These are phyloP conservation scores for human DNA, from an alignment of 2,113 vertebrate genomes.

Conservation along the genomic window DNA sequence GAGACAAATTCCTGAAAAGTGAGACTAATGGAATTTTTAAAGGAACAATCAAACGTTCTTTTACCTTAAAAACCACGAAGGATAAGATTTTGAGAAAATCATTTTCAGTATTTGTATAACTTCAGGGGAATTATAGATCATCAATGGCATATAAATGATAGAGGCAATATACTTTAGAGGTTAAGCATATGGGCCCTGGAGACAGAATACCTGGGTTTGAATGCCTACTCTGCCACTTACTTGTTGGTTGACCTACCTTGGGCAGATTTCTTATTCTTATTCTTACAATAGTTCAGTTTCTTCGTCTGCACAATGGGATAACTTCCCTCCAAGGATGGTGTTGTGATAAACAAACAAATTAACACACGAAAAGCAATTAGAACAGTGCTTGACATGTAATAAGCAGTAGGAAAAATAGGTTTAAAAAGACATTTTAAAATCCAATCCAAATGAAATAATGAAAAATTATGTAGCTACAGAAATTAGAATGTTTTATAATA, in stretches of 20 bases:
- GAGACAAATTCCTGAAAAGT: slow-evolving; percentile 22
- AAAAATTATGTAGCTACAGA: not conserved
- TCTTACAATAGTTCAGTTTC: not conserved
- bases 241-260: not conserved
- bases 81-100: not conserved
- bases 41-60: not conserved
- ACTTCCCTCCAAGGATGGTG: not conserved
- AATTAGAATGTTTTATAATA: not conserved
- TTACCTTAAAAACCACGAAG: not conserved
- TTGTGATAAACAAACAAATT: not conserved
- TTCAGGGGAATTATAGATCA: not conserved
- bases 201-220: not conserved
- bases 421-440: not conserved
- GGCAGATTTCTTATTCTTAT: slow-evolving; percentile 32
- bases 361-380: not conserved
- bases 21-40: slow-evolving; percentile 7
- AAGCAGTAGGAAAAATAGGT: not conserved
- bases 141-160: not conserved
- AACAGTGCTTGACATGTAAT: not conserved
- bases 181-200: not conserved
- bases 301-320: not conserved
- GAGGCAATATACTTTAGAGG: not conserved
- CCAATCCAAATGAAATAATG: not conserved
- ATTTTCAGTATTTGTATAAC: not conserved
- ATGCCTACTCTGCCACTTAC: not conserved